Base-by-base conservation (phyloP, 2,888 invertebrate species). In the Zonitis immaculata region DNA sequence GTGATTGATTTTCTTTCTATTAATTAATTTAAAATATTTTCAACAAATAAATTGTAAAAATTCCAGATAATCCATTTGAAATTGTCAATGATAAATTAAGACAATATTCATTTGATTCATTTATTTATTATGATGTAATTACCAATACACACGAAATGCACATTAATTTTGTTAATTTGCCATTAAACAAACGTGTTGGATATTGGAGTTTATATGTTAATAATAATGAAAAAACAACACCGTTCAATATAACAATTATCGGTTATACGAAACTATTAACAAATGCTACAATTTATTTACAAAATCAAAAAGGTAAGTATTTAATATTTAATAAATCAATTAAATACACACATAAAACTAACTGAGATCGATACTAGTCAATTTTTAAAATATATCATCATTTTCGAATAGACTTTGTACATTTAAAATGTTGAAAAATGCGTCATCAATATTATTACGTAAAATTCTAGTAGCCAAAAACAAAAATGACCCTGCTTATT, bases 51-150 rank as follows among this genome's bases (percentile, higher is more conserved):
- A 26, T 26, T 4, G n/a, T n/a, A 39, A n/a, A 20, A 32, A 14
- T 39, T 39, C 20, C 20, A 39, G 39, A 9, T 39, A 2, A 5
- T 11, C 11, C 3, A 18, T 20, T 39, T 5, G n/a, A 39, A 0
- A 18, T 18, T 20, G 16, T 8, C 69, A 64, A 63, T 18, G 69
- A 77, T 0, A 79, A 79, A 2, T 78, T 81, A n/a, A 65, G 68
- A 0, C 58, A 68, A 12, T 81, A 80, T 73, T 79, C 80, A 0
- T 59, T 71, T 3, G 66, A 75, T 43, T 72, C 72, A 39, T 65
- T 67, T 53, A 47, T 51, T 44, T 55, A 56, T 46, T 54, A 44
- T 12, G 59, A 58, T 0, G 67, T 75, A 27, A 76, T 77, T 11
- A 73, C 53, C 25, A 60, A 58, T 45, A 57, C 55, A 42, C 59